phyloP scores from a whole-genome alignment of 2,797 vertebrate species.

The Trematomus bernacchii region DNA sequence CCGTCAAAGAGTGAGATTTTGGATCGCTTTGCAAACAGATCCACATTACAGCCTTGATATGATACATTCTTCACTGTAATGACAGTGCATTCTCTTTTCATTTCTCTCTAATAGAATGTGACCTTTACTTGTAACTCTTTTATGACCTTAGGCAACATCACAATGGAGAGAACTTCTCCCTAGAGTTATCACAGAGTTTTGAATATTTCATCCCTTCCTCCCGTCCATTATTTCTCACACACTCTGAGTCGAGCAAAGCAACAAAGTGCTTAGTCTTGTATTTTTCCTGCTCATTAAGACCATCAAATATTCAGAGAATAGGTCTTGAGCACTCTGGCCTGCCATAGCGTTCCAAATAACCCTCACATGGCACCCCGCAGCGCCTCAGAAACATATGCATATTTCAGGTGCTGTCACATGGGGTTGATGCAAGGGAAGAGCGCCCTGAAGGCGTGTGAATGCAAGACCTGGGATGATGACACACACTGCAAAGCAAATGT shows the following conservation, averaged over 20 bases:
- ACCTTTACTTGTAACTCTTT: constrained; percentile 37
- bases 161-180: constrained; percentile 28
- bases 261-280: constrained; percentile 85
- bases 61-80: background rate
- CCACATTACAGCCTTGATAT: background rate
- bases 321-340: constrained; percentile 64
- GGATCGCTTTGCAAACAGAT: constrained; percentile 8
- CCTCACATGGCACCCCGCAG: constrained; percentile 51
- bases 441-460: constrained; percentile 36
- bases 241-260: constrained; percentile 44
- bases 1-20: constrained; percentile 34
- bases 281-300: constrained; percentile 79
- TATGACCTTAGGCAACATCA: constrained; percentile 30
- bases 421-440: constrained; percentile 44
- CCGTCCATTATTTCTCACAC: constrained; percentile 75
- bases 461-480: constrained; percentile 60
- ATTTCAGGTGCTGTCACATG: constrained; percentile 80
- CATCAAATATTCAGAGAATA: constrained; percentile 86
- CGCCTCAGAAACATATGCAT: constrained; percentile 72
- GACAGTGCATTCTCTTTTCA: background rate
- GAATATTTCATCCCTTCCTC: constrained; percentile 81
- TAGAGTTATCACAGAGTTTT: constrained; percentile 67
- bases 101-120: constrained; percentile 3
- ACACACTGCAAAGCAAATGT: constrained; percentile 53
- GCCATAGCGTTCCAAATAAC: constrained; percentile 66